Base-by-base conservation (phyloP, 2,888 invertebrate species). In the Cerceris rybyensis region DNA sequence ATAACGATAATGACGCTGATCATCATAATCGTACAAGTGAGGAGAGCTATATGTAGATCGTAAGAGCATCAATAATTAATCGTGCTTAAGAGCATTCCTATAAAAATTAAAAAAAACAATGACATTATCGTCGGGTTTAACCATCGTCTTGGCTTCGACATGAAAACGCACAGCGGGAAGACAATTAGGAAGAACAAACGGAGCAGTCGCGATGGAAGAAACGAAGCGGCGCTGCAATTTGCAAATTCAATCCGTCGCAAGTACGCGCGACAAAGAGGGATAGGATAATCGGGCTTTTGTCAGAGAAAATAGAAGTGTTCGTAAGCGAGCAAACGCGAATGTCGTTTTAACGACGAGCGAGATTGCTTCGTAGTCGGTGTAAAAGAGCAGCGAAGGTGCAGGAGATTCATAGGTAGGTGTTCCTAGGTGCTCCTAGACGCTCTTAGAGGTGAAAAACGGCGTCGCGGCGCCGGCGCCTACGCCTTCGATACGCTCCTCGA, bases 221-320 rank as follows among this genome's bases (percentile, higher is more conserved):
- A 46, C 50, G 13, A 41, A 59, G 74, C 28, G 41, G 58, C 39
- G 49, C 42, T 28, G 75, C 65, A 79, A 79, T 79, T 75, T 69
- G 68, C 68, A 42, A 64, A 46, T 69, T 72, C 59, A 75, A 70
- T 78, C 58, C 41, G 2, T 16, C 46, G n/a, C 57, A 28, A 39
- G 28, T 28, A 28, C 28, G 28, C 28, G 28, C 28, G 55, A 55
- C n/a, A 58, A 76, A 64, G 54, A 54, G 50, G 49, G 50, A 11
- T 52, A 28, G 14, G 78, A 70, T 73, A 78, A 80, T 80, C 70
- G 63, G 46, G 16, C 70, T 59, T 78, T 74, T 78, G 70, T 74
- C 52, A 17, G 42, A 13, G 52, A 50, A 54, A 54, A 78, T 70
- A 64, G 55, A 49, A 70, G 11, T 74, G 52, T 28, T 28, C 28